phyloP scores from a whole-genome alignment of 2,888 invertebrate genomes.

The Minunthozetes semirufus region DNA sequence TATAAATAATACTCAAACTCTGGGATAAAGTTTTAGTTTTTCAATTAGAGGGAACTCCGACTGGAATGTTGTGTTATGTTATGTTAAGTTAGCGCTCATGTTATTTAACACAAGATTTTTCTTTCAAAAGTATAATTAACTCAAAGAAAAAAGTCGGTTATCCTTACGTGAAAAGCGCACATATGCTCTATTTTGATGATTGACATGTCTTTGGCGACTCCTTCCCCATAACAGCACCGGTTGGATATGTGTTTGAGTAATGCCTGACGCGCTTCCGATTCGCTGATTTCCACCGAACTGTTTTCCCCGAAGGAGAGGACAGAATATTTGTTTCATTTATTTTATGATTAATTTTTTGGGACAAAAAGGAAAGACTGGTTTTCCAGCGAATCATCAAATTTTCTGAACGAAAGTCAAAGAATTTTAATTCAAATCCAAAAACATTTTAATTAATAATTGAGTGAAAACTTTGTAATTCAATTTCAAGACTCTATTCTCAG shows the following conservation, averaged over 20 bases:
- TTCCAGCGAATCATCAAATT: too few species aligned
- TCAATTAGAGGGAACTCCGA: too few species aligned
- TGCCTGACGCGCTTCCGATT: constrained; percentile 51
- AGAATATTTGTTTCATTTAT: background rate
- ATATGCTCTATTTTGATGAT: constrained; percentile 51
- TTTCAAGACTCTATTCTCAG: too few species aligned
- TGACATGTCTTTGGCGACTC: constrained; percentile 51
- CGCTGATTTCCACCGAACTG: constrained; percentile 44
- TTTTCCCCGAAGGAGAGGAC: background rate
- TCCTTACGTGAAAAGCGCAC: constrained; percentile 53
- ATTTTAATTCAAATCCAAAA: too few species aligned
- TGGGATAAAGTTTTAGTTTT: too few species aligned
- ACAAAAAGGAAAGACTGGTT: too few species aligned
- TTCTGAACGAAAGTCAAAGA: too few species aligned
- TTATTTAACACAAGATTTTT: background rate
- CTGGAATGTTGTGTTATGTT: background rate
- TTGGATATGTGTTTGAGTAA: constrained; percentile 50
- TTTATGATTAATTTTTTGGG: background rate
- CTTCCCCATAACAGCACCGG: constrained; percentile 53
- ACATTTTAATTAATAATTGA: too few species aligned
- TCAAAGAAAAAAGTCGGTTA: background rate
- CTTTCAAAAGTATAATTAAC: background rate
- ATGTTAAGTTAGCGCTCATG: background rate
- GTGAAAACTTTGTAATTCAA: too few species aligned
- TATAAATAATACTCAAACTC: too few species aligned